Base-by-base conservation (phyloP, 37 sponge, comb jelly and placozoan species). In the Spongilla lacustris region DNA sequence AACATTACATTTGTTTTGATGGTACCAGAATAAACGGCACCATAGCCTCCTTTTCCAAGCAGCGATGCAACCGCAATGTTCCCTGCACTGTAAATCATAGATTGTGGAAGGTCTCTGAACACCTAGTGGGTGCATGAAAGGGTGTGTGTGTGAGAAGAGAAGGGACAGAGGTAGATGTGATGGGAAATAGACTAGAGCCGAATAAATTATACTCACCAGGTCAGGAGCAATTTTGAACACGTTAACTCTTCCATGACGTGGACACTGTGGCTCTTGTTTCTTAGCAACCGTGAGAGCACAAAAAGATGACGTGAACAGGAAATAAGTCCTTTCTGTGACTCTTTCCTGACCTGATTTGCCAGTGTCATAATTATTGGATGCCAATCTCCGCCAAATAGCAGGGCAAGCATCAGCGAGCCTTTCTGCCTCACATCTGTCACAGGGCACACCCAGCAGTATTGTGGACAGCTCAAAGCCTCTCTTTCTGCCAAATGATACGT, bases 11-110 rank as follows among this genome's bases (percentile, higher is more conserved):
- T 58, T 58, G 19, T 58, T 8, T 17, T 17, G 11, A 58, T 10
- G 58, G 58, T 73, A 19, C 85, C 92, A 17, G 50, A 68, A 67
- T 68, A 89, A 36, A 95, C 93, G 36, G 81, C 74, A 2, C 93
- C 95, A 80, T 86, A 95, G 19, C 93, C 93, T 38, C 95, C 95
- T 32, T 84, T 80, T 48, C 93, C 95, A 29, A 95, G 83, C 9
- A 19, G 17, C 66, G 89, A 69, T 29, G 14, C 28, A 23, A 73
- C 69, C 66, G 33, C 73, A 38, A 94, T 70, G 11, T 58, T 17
- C 19, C 11, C 19, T 2, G 38, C 70, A 21, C 26, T 36, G 34
- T 89, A 81, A 23, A 85, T 72, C 66, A 69, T 80, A 71, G 48
- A 66, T 36, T 84, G 68, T 29, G 91, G 71, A 28, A 87, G 73